Evolutionary conservation across 1,140 invertebrate genomes (phyloP).

Genomic region (Pectinophora gossypiella): DNA sequence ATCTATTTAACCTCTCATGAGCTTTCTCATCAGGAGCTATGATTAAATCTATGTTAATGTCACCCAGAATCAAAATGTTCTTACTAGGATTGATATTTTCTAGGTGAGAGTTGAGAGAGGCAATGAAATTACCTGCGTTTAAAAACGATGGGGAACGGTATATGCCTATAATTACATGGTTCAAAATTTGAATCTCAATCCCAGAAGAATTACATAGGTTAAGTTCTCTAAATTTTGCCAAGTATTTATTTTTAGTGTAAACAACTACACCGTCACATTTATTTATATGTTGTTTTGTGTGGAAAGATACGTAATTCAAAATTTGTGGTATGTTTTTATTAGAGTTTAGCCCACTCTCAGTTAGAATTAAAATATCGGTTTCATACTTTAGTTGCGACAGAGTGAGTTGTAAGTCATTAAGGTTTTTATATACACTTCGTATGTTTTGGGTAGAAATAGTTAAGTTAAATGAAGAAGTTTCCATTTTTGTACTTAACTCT

Average conservation of each 20-base stretch:
- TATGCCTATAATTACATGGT: conserved; percentile 6
- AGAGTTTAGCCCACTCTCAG: conserved; percentile 7
- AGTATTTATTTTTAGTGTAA: conserved; percentile 6
- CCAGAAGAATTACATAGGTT: not conserved
- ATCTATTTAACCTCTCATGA: conserved; percentile 5
- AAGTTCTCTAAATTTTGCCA: not conserved
- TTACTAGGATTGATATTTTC: not conserved
- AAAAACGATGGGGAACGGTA: conserved; percentile 11
- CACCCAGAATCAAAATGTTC: not conserved
- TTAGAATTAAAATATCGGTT: conserved; percentile 9
- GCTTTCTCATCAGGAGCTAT: not conserved
- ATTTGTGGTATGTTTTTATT: not conserved
- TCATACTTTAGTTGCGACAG: not conserved
- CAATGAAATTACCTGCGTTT: not conserved
- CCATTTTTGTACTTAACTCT: not conserved
- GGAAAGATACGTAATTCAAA: not conserved
- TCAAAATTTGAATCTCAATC: conserved; percentile 4
- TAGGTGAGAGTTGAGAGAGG: not conserved
- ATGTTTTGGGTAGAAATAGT: conserved; percentile 8
- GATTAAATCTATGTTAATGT: not conserved
- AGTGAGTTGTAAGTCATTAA: not conserved
- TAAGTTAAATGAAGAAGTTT: not conserved
- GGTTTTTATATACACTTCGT: conserved; percentile 10
- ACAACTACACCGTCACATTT: conserved; percentile 12
- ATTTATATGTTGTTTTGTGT: not conserved